phyloP scores from a whole-genome alignment of 92 coral and sea anemone species.

The Zoanthus sansibaricus region DNA sequence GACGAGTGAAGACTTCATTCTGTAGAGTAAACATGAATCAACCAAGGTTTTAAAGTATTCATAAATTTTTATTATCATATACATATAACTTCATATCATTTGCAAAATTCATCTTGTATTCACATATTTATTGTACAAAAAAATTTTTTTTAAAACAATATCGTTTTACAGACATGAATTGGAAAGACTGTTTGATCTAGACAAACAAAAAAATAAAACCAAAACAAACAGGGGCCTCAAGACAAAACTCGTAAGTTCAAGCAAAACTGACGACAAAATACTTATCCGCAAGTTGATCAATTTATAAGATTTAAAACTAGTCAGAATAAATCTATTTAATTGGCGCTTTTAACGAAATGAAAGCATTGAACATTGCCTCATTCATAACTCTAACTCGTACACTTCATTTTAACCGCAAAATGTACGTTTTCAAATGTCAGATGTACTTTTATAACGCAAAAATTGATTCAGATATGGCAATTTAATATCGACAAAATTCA shows the following conservation, averaged over 20 bases:
- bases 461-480: neutral
- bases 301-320: neutral
- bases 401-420: neutral
- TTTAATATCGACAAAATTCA: neutral
- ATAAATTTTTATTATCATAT: no score
- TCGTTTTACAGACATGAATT: neutral
- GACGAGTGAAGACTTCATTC: no score
- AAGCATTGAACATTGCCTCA: neutral
- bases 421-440: neutral
- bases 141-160: neutral
- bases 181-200: neutral
- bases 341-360: neutral
- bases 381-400: neutral
- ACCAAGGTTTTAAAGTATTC: no score
- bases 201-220: conserved; percentile 12
- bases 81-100: no score
- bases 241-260: neutral
- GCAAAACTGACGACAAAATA: neutral
- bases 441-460: neutral
- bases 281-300: neutral
- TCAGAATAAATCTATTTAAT: neutral
- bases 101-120: no score
- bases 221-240: neutral
- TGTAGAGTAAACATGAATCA: no score
- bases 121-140: no score